A percentile compares a stretch with the other conserved stretches of the same genome.
Evolutionary conservation across 2,113 vertebrate species (phyloP).

Genomic region (Odocoileus hemionus): DNA sequence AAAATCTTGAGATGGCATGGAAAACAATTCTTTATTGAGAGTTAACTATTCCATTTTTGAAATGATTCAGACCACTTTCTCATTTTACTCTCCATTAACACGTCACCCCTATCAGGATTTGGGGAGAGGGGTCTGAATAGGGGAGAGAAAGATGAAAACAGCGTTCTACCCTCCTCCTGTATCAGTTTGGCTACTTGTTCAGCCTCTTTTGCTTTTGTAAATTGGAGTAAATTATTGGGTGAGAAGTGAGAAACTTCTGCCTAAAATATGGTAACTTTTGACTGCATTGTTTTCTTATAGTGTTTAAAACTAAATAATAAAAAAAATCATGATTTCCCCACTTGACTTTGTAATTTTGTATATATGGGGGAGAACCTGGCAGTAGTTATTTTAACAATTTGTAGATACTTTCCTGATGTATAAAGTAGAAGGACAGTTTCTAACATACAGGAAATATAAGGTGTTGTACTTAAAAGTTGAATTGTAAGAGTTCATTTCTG

Average conservation of each 20-base stretch:
- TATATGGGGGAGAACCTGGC: slow-evolving; percentile 43
- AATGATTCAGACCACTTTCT: not conserved
- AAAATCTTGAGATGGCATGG: slow-evolving; percentile 35
- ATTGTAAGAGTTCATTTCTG: not conserved
- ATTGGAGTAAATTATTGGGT: not conserved
- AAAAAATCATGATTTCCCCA: not conserved
- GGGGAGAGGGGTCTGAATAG: not conserved
- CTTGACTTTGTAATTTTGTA: not conserved
- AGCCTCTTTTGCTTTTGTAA: not conserved
- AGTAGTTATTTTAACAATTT: slow-evolving; percentile 37
- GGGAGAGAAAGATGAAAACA: not conserved
- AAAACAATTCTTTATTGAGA: slow-evolving; percentile 1
- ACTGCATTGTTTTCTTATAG: not conserved
- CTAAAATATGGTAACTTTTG: not conserved
- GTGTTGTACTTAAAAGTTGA: slow-evolving; percentile 2
- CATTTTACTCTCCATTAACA: not conserved
- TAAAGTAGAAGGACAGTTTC: not conserved
- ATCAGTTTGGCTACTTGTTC: not conserved
- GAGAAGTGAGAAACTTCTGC: not conserved
- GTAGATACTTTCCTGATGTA: not conserved
- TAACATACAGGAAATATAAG: slow-evolving; percentile 20
- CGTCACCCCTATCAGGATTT: not conserved
- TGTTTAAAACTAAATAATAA: slow-evolving; percentile 22
- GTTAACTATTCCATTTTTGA: not conserved
- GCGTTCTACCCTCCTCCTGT: no score